Percentiles rank a stretch among this genome's conserved stretches.
Evolutionary conservation across 2,797 vertebrate genomes (phyloP).

Genomic region (Decapterus maruadsi): DNA sequence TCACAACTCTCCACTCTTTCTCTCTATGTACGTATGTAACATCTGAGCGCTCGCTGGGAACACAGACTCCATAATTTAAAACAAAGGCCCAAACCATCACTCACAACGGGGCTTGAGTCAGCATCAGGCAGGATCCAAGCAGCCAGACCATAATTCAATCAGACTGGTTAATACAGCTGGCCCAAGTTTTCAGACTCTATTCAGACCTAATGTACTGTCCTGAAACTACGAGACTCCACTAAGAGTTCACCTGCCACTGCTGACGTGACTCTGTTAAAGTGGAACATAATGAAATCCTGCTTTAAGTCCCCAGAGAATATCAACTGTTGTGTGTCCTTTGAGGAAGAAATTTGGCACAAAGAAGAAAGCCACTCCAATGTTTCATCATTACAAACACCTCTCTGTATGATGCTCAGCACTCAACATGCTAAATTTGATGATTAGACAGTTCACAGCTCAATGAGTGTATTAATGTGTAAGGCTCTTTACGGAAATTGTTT

Average conservation of each 20-base stretch:
- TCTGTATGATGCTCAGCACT: neutral
- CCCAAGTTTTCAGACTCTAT: constrained; percentile 53
- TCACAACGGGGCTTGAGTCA: constrained; percentile 52
- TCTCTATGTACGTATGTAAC: neutral
- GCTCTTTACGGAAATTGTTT: neutral
- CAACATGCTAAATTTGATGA: neutral
- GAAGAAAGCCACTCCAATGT: neutral
- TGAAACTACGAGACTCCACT: constrained; percentile 33
- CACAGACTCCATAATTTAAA: constrained; percentile 49
- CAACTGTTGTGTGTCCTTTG: constrained; percentile 13
- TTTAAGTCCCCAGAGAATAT: neutral
- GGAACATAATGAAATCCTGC: constrained; percentile 16
- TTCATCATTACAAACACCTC: constrained; percentile 7
- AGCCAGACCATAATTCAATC: constrained; percentile 64
- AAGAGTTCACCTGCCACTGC: constrained; percentile 31
- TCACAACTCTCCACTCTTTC: constrained; percentile 17
- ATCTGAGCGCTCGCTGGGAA: constrained; percentile 21
- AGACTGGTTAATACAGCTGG: constrained; percentile 50
- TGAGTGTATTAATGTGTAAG: neutral
- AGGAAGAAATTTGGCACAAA: constrained; percentile 1
- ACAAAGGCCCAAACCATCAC: constrained; percentile 44
- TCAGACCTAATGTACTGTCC: constrained; percentile 51
- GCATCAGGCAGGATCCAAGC: constrained; percentile 39
- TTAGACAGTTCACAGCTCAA: neutral
- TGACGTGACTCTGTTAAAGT: constrained; percentile 25